Percentiles rank a stretch among this genome's conserved stretches.
These are phyloP conservation scores for Pangasius mekongensis DNA, from an alignment of 2,797 vertebrate species.

Conservation along the genomic window DNA sequence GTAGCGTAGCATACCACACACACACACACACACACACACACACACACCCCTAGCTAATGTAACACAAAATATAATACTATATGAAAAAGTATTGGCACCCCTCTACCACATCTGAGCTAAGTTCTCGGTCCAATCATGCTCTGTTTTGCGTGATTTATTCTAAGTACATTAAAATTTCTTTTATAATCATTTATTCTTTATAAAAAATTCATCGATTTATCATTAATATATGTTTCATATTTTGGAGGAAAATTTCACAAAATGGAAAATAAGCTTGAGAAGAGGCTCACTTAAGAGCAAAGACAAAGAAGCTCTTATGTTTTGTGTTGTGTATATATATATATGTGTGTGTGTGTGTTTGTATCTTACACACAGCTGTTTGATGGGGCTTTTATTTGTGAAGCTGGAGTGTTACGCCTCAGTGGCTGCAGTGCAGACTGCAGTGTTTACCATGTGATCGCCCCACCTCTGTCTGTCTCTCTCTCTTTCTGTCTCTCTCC, in stretches of 20 bases:
- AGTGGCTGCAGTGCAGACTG: conserved; percentile 82
- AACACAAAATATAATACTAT: background rate
- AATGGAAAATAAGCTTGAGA: background rate
- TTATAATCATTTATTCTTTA: background rate
- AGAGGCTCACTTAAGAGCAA: background rate
- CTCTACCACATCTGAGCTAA: background rate
- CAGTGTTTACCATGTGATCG: conserved; percentile 78
- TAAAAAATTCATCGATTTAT: background rate
- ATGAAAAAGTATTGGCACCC: background rate
- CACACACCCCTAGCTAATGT: background rate
- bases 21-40: background rate
- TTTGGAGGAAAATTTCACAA: background rate
- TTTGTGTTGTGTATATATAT: background rate
- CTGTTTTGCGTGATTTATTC: background rate
- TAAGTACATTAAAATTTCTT: background rate
- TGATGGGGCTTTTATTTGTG: conserved; percentile 13
- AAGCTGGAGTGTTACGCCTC: conserved; percentile 62
- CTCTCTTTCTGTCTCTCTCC: background rate
- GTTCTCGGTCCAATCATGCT: background rate
- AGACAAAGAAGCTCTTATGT: background rate
- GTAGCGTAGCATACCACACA: background rate
- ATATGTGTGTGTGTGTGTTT: background rate
- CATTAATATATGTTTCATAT: background rate
- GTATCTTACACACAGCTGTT: background rate
- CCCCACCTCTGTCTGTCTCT: background rate